A percentile compares a stretch with the other conserved stretches of the same genome.
Conservation (phyloP, 2,797 vertebrate genomes). For the Myotis daubentonii region DNA sequence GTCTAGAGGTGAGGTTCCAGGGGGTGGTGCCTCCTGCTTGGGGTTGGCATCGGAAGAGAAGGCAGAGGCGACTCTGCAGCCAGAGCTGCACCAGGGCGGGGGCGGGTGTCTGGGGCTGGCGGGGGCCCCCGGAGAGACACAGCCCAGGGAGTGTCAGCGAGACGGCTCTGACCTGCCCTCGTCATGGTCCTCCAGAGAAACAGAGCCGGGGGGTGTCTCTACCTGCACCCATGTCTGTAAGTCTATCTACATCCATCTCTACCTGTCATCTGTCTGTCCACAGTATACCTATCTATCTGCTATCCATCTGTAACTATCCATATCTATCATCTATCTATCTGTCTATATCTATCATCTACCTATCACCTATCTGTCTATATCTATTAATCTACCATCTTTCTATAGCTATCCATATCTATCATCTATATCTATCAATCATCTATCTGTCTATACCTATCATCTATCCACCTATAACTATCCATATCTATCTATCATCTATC, state of each 20-base stretch:
- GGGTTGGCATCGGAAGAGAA: background rate
- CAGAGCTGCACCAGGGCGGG: accelerated
- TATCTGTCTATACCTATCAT: no score
- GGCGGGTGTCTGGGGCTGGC: accelerated
- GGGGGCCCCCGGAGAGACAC: accelerated
- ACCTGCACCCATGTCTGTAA: accelerated
- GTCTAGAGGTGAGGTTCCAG: background rate
- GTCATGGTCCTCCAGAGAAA: background rate
- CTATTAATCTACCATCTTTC: accelerated
- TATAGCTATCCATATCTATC: accelerated
- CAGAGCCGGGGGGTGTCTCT: accelerated
- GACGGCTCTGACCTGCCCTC: accelerated
- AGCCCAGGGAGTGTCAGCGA: accelerated
- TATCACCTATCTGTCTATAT: background rate
- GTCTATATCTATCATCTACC: no score
- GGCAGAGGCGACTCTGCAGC: background rate
- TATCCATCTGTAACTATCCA: background rate
- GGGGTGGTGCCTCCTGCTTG: no score
- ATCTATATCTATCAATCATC: no score
- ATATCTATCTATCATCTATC: background rate
- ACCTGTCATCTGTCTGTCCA: no score
- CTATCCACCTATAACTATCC: background rate
- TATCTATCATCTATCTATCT: accelerated
- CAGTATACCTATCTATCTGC: background rate
- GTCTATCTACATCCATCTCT: accelerated